Evolutionary conservation across 1,140 invertebrate species (phyloP), one percentile per base, ranked within the genome.

Genomic region (Cotesia vestalis): DNA sequence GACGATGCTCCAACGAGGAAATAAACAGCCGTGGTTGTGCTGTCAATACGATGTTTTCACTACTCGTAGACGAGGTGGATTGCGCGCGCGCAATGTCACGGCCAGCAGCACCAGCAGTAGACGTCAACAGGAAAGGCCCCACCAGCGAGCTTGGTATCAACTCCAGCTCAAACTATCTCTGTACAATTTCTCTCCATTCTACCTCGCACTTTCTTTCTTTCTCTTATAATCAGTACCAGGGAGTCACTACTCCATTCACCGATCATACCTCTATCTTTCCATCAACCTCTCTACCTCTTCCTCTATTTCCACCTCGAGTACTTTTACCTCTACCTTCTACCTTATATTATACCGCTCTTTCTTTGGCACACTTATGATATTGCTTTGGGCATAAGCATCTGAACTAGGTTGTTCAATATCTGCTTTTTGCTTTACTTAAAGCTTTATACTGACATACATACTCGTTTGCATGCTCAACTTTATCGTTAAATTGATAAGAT

Each of bases 71-170:
- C 38, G n/a, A 55, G 60, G 27, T 60, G 55, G 14, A 12, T 53
- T 69, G 78, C 77, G 78, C 80, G 78, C 78, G 77, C 78, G 77
- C 83, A 85, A 86, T 85, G 84, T 86, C 85, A 86, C 73, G 83
- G 83, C 80, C 81, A 76, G 66, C 6, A 11, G 11, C 40, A 46
- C 40, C 6, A 46, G 40, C 40, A 46, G 40, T 46, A 46, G 40
- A 46, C 40, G 6, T 46, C 40, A 6, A 11, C 40, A 8, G 40
- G 40, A 46, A 46, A 9, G 40, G 5, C 40, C 40, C 40, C 40
- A 46, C 40, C 40, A 46, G 8, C 4, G 40, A 8, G 6, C 40
- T 6, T 11, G 40, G 40, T 46, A 46, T 46, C 40, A 64, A 73
- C 71, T 67, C 59, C 75, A 69, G 60, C 72, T 77, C 51, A 52